Conservation (phyloP, 2,888 invertebrate species). For the Conchocele bisecta region DNA sequence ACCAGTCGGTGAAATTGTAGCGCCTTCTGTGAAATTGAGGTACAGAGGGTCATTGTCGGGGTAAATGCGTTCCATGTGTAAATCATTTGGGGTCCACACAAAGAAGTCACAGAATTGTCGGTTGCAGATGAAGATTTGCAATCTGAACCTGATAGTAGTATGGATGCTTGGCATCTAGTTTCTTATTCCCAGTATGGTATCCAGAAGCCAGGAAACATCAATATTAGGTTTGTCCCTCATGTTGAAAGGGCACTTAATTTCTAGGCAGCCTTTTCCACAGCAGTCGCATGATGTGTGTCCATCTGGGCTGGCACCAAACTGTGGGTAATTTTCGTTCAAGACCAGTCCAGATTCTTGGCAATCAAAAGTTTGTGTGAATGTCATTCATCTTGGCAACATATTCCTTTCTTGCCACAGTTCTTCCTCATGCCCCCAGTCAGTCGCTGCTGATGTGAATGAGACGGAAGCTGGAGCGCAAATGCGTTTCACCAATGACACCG, state of each 20-base stretch:
- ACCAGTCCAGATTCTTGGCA: slow-evolving; percentile 11
- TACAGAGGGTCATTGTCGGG: slow-evolving; percentile 3
- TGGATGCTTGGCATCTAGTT: slow-evolving; percentile 19
- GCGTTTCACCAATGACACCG: neutral
- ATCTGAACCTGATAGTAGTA: slow-evolving; percentile 51
- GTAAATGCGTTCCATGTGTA: slow-evolving; percentile 28
- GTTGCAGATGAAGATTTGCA: slow-evolving; percentile 13
- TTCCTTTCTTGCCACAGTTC: slow-evolving; percentile 9
- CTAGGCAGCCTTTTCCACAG: slow-evolving; percentile 37
- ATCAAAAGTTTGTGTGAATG: slow-evolving; percentile 12
- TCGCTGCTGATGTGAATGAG: slow-evolving; percentile 10
- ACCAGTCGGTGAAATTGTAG: slow-evolving; percentile 20
- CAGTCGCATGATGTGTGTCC: slow-evolving; percentile 38
- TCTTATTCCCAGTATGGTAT: neutral
- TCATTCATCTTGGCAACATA: neutral
- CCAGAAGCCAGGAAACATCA: slow-evolving; percentile 7
- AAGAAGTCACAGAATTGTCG: slow-evolving; percentile 44
- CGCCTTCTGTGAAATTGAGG: slow-evolving; percentile 12
- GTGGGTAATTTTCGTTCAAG: slow-evolving; percentile 12
- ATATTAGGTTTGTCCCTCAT: neutral
- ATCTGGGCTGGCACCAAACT: slow-evolving; percentile 50
- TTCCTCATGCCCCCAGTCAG: slow-evolving; percentile 17
- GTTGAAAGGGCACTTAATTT: slow-evolving; percentile 43
- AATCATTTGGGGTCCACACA: slow-evolving; percentile 35
- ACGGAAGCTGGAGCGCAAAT: neutral